Evolutionary conservation across 2,888 invertebrate species (phyloP), one percentile per base, ranked within the genome.

Genomic region (Pyrrhosoma nymphula): DNA sequence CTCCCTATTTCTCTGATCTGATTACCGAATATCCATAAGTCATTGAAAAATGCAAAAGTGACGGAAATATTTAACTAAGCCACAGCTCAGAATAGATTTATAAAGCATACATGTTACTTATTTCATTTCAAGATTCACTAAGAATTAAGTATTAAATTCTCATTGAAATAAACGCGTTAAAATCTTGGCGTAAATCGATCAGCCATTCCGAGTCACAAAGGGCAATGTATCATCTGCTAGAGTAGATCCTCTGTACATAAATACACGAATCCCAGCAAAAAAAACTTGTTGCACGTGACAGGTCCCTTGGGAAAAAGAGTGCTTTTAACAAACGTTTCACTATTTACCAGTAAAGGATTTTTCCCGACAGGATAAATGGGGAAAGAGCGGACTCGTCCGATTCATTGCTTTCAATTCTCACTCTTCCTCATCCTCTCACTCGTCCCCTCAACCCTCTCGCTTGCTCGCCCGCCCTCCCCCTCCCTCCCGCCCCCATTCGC

Each of bases 321-420:
- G 82, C 82, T 82, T 82, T 82, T 82, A 82, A 82, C 82, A 82
- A 82, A 82, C 82, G 82, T 35, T 82, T 35, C 35, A 14, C 82
- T 82, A 82, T 82, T 82, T 82, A 82, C 82, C 35, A 35, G 26
- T 23, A 82, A 82, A 82, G 30, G 35, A 16, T 30, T 82, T 82
- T 82, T 82, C 16, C 16, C 82, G 35, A 18, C 82, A 35, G 35
- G 35, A 82, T 82, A 82, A 82, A 82, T 16, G 82, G 35, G 82
- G 35, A 60, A 39, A 69, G 69, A 93, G 16, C 12, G 69, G 18
- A 93, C 47, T 47, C 47, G 93, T 75, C 16, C 89, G 89, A 56
- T 55, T 89, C 56, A 56, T 56, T 89, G 89, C 47, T 47, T 93
- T 63, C 39, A 47, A 69, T 35, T 69, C 55, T 89, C 82, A 18